Evolutionary conservation across 92 coral and sea anemone genomes (phyloP).

Genomic region (Blastomussa wellsi): DNA sequence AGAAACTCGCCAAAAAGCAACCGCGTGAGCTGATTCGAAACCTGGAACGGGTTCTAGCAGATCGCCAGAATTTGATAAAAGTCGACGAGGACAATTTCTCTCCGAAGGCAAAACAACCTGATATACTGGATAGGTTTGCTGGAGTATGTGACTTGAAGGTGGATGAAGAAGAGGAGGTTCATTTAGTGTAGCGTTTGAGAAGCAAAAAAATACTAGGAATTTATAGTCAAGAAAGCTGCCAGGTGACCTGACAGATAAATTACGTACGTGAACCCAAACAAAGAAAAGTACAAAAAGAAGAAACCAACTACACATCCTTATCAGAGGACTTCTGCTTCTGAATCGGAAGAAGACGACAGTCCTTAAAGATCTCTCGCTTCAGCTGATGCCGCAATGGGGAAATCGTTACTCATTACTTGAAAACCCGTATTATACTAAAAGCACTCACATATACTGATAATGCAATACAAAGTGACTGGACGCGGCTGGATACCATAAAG

Average conservation of each 20-base stretch:
- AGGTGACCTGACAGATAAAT: not conserved
- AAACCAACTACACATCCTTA: not conserved
- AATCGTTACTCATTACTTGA: not conserved
- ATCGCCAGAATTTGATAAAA: constrained; percentile 71
- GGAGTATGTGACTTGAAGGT: constrained; percentile 90
- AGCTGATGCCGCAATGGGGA: not conserved
- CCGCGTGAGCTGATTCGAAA: constrained; percentile 69
- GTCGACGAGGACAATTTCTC: constrained; percentile 76
- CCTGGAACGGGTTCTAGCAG: constrained; percentile 72
- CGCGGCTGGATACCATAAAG: no score
- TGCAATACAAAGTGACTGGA: not conserved
- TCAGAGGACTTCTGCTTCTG: not conserved
- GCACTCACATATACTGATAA: not conserved
- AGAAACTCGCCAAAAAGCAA: constrained; percentile 80
- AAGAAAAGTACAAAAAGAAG: constrained; percentile 17
- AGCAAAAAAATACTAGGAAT: not conserved
- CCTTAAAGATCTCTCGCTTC: not conserved
- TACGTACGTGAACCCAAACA: constrained; percentile 27
- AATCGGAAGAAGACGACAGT: not conserved
- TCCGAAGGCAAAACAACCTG: constrained; percentile 62
- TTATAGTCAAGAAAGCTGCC: not conserved
- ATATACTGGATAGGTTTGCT: constrained; percentile 79
- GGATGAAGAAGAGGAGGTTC: constrained; percentile 94
- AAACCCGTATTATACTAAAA: no score
- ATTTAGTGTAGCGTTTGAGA: constrained; percentile 64